Percentiles rank a stretch among this genome's conserved stretches.
phyloP scores from a whole-genome alignment of 2,797 vertebrate species.

The Centropyge bicolor region DNA sequence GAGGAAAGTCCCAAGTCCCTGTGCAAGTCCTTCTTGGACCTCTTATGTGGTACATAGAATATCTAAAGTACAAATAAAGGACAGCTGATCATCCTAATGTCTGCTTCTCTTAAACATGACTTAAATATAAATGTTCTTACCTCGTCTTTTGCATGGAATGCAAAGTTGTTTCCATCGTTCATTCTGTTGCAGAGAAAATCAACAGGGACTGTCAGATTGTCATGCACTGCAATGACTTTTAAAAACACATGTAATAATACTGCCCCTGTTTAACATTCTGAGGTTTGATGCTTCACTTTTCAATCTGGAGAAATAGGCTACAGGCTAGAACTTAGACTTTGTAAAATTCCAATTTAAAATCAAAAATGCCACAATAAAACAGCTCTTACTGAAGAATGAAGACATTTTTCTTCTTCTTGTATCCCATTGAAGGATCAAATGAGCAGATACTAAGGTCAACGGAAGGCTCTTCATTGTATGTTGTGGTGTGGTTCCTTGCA shows the following conservation, averaged over 20 bases:
- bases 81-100: not conserved
- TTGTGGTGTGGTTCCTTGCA: conserved; percentile 84
- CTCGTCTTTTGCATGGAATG: conserved; percentile 97
- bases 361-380: not conserved
- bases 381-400: conserved; percentile 91
- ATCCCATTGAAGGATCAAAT: conserved; percentile 92
- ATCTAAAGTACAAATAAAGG: not conserved
- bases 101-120: not conserved
- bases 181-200: conserved; percentile 82
- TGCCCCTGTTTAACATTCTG: not conserved
- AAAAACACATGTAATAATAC: not conserved
- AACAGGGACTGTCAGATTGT: conserved; percentile 37
- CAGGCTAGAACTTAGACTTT: not conserved
- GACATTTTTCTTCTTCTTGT: conserved; percentile 96
- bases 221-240: conserved; percentile 2
- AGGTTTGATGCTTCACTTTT: not conserved
- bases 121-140: conserved; percentile 77
- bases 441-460: conserved; percentile 88
- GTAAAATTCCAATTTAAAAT: not conserved
- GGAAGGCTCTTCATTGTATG: conserved; percentile 92
- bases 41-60: not conserved
- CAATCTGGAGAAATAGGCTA: not conserved
- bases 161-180: conserved; percentile 90
- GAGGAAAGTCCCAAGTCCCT: not conserved
- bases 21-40: not conserved